A percentile compares a stretch with the other conserved stretches of the same genome.
These are phyloP conservation scores for Dromas ardeola DNA, from an alignment of 2,113 vertebrate species.

Conservation along the genomic window DNA sequence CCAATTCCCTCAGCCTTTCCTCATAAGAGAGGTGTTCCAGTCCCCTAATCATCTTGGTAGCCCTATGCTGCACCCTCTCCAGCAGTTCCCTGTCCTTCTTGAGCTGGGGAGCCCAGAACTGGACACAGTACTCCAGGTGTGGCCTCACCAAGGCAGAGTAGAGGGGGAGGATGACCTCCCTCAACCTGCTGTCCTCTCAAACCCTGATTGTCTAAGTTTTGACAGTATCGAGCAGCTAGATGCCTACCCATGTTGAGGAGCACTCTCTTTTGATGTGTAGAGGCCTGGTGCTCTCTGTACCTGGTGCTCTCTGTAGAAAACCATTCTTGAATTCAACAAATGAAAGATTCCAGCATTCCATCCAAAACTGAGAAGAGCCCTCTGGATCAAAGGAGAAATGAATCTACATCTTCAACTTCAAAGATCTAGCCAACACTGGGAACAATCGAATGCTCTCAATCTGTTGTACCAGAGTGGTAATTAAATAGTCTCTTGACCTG, in stretches of 20 bases:
- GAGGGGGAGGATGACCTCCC: too few relatives aligned
- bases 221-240: neutral
- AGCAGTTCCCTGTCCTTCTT: too few relatives aligned
- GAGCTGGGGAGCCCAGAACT: too few relatives aligned
- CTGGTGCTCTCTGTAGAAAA: neutral
- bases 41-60: too few relatives aligned
- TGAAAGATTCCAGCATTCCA: neutral
- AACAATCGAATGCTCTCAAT: neutral
- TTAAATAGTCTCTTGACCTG: neutral
- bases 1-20: too few relatives aligned
- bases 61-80: too few relatives aligned
- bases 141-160: too few relatives aligned
- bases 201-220: neutral
- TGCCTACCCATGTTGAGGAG: neutral
- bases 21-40: too few relatives aligned
- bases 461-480: neutral
- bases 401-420: neutral
- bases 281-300: neutral
- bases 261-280: neutral
- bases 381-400: neutral
- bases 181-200: neutral
- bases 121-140: too few relatives aligned
- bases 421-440: neutral
- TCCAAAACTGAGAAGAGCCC: neutral
- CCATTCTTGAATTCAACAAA: neutral